phyloP scores from a whole-genome alignment of 2,888 invertebrate genomes.

The Callyntrura guangdongensis region DNA sequence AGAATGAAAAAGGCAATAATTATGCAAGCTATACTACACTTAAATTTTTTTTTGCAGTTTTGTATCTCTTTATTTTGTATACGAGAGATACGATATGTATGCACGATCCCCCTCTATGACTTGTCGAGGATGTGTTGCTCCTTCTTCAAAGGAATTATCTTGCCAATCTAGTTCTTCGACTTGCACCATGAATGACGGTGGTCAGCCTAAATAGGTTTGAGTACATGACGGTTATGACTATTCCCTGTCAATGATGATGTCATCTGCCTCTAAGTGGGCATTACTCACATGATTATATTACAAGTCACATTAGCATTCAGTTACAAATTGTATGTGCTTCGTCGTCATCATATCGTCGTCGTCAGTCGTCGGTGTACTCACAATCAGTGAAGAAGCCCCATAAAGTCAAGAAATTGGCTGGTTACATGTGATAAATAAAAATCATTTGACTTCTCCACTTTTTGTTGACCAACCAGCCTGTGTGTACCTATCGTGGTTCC shows the following conservation, averaged over 20 bases:
- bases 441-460: conserved; percentile 31
- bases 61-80: too few species aligned
- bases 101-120: background rate
- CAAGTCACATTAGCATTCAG: conserved; percentile 29
- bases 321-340: background rate
- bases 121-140: background rate
- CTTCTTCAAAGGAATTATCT: conserved; percentile 45
- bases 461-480: conserved; percentile 14
- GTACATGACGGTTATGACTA: conserved; percentile 62
- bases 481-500: too few species aligned
- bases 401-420: conserved; percentile 2
- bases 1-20: conserved; percentile 1
- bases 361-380: background rate
- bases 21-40: background rate
- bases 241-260: conserved; percentile 74
- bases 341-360: background rate
- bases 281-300: conserved; percentile 56
- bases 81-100: too few species aligned
- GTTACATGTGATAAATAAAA: conserved; percentile 38
- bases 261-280: conserved; percentile 57
- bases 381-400: background rate
- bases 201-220: conserved; percentile 46
- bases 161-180: conserved; percentile 67
- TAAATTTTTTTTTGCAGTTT: background rate
- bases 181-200: conserved; percentile 33